Percentiles rank a stretch among this genome's conserved stretches.
Evolutionary conservation across 2,888 invertebrate species (phyloP).

Genomic region (Drosophila niveifrons): DNA sequence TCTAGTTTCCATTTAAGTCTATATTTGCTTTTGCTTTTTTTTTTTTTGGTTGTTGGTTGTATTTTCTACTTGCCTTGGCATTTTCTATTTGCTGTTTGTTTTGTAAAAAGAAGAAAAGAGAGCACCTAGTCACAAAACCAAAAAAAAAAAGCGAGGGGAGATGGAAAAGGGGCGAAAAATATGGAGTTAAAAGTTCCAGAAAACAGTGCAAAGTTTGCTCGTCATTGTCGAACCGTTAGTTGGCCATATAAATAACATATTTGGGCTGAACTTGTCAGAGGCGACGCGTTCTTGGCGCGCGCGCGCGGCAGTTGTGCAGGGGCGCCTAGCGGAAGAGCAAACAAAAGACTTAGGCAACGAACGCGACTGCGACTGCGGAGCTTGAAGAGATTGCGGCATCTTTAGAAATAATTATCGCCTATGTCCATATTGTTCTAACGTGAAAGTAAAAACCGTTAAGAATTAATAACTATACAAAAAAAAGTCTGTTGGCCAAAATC

Average conservation of each 20-base stretch:
- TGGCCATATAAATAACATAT: conserved; percentile 66
- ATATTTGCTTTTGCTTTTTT: conserved; percentile 56
- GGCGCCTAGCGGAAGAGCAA: conserved; percentile 57
- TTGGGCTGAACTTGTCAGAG: conserved; percentile 53
- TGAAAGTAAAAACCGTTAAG: conserved; percentile 81
- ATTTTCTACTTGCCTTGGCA: conserved; percentile 61
- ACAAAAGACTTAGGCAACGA: conserved; percentile 69
- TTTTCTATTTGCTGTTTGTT: conserved; percentile 65
- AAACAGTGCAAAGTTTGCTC: conserved; percentile 59
- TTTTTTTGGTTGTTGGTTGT: conserved; percentile 14
- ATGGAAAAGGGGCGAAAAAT: background rate
- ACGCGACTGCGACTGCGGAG: conserved; percentile 15
- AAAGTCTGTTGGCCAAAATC: conserved; percentile 54
- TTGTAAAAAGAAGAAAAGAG: conserved; percentile 28
- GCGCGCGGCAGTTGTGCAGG: background rate
- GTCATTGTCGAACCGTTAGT: conserved; percentile 69
- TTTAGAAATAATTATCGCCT: conserved; percentile 76
- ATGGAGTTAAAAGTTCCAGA: conserved; percentile 44
- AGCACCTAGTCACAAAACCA: conserved; percentile 5
- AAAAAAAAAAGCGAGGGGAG: background rate
- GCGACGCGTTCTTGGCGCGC: conserved; percentile 10
- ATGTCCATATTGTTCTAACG: conserved; percentile 81
- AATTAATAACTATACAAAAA: conserved; percentile 73
- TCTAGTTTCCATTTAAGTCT: conserved; percentile 61
- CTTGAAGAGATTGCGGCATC: conserved; percentile 53